These are phyloP conservation scores for Drosophila chauvacae DNA, from an alignment of 1,140 invertebrate genomes.

Conservation along the genomic window DNA sequence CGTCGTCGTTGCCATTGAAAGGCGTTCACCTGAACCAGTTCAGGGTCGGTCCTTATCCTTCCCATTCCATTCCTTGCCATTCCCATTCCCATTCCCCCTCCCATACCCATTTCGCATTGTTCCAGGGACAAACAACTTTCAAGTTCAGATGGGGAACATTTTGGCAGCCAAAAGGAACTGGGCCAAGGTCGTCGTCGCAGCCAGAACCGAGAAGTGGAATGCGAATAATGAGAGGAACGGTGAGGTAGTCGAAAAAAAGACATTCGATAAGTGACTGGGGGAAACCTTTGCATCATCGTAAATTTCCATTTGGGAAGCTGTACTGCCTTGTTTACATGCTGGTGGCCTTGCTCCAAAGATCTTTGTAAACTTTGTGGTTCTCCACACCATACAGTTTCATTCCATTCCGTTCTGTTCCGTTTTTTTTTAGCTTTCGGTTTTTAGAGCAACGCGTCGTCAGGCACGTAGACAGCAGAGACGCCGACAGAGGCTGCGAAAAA, in stretches of 20 bases:
- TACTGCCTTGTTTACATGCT: slow-evolving; percentile 12
- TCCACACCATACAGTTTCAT: slow-evolving; percentile 11
- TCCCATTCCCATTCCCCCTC: not conserved
- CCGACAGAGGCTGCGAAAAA: slow-evolving; percentile 17
- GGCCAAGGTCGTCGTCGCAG: slow-evolving; percentile 66
- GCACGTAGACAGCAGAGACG: slow-evolving; percentile 69
- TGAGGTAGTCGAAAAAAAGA: slow-evolving; percentile 2
- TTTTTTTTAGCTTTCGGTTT: slow-evolving; percentile 20
- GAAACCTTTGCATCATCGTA: slow-evolving; percentile 48
- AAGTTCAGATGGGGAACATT: slow-evolving; percentile 67
- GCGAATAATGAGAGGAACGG: slow-evolving; percentile 35
- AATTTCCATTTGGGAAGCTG: slow-evolving; percentile 50
- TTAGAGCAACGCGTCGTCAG: slow-evolving; percentile 58
- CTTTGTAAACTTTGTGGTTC: slow-evolving; percentile 38
- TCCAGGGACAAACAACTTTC: slow-evolving; percentile 75
- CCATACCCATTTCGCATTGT: slow-evolving; percentile 27
- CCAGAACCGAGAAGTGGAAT: slow-evolving; percentile 47
- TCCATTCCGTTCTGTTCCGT: slow-evolving; percentile 23
- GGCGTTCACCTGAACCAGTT: slow-evolving; percentile 69
- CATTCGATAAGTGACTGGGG: slow-evolving; percentile 8
- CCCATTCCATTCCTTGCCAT: slow-evolving; percentile 9
- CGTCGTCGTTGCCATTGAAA: slow-evolving; percentile 52
- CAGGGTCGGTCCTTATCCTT: slow-evolving; percentile 59
- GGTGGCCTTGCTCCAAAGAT: slow-evolving; percentile 30
- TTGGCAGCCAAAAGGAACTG: slow-evolving; percentile 72